phyloP scores from a whole-genome alignment of 2,113 vertebrate genomes.

The Strix aluco region DNA sequence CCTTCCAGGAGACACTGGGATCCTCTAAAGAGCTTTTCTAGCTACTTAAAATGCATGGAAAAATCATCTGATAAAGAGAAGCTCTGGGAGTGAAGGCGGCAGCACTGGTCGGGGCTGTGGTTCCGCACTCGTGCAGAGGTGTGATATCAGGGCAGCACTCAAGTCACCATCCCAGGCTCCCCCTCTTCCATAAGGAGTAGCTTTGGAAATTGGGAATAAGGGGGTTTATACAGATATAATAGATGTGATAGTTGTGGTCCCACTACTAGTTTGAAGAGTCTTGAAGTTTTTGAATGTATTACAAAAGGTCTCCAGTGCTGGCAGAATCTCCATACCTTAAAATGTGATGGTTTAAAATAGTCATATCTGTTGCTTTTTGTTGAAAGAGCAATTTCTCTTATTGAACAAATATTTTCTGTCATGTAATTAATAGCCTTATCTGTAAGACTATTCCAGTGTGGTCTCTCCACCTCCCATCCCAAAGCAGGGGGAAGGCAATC shows the following conservation, averaged over 20 bases:
- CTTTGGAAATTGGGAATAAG: neutral
- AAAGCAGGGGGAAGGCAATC: neutral
- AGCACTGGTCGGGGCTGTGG: neutral
- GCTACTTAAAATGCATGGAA: neutral
- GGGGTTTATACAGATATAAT: neutral
- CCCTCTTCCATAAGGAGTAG: neutral
- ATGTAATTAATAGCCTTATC: slow-evolving; percentile 4
- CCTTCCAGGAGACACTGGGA: neutral
- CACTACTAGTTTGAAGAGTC: neutral
- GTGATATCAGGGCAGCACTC: neutral
- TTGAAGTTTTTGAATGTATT: neutral
- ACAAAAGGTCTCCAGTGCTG: neutral
- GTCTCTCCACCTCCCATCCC: neutral
- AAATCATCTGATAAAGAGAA: neutral
- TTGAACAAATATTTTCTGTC: slow-evolving; percentile 4
- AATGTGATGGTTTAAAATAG: neutral
- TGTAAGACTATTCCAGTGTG: neutral
- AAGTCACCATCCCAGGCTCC: neutral
- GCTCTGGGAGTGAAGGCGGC: neutral
- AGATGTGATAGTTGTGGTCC: neutral
- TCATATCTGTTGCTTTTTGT: neutral
- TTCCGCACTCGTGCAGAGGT: neutral
- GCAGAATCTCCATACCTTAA: neutral
- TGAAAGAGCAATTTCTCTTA: slow-evolving; percentile 6
- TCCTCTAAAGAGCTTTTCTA: neutral